These are phyloP conservation scores for Microcebus griseorufus DNA, from an alignment of 2,113 vertebrate species.

Conservation along the genomic window DNA sequence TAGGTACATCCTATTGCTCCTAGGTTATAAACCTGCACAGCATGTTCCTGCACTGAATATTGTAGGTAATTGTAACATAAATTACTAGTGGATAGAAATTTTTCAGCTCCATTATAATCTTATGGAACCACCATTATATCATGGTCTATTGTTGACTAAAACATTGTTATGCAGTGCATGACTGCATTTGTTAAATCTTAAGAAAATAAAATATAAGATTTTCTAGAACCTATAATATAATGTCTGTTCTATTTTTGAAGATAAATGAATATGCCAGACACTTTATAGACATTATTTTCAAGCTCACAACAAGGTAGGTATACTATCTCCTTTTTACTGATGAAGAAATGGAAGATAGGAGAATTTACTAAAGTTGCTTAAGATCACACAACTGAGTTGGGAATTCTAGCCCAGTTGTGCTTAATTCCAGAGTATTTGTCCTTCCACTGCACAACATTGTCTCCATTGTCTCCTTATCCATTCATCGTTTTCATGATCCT, in stretches of 20 bases:
- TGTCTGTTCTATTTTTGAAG: conserved; percentile 12
- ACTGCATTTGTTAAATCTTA: conserved; percentile 14
- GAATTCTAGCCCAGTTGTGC: neutral
- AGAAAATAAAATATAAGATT: neutral
- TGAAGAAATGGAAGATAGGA: neutral
- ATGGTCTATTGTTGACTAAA: neutral
- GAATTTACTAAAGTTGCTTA: conserved; percentile 17
- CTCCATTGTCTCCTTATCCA: neutral
- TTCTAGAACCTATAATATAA: conserved; percentile 15
- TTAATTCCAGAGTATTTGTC: conserved; percentile 1
- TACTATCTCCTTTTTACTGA: neutral
- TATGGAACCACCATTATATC: neutral
- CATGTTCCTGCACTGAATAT: neutral
- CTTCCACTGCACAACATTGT: neutral
- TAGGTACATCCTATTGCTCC: neutral
- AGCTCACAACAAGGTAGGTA: neutral
- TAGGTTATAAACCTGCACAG: neutral
- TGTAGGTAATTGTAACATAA: neutral
- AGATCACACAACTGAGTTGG: neutral
- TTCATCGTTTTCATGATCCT: neutral
- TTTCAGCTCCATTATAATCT: neutral
- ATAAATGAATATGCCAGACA: neutral
- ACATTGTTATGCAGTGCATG: neutral
- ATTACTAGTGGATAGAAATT: neutral
- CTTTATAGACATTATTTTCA: conserved; percentile 47